Conservation (phyloP, 2,797 vertebrate genomes). For the Phrynocephalus forsythii region DNA sequence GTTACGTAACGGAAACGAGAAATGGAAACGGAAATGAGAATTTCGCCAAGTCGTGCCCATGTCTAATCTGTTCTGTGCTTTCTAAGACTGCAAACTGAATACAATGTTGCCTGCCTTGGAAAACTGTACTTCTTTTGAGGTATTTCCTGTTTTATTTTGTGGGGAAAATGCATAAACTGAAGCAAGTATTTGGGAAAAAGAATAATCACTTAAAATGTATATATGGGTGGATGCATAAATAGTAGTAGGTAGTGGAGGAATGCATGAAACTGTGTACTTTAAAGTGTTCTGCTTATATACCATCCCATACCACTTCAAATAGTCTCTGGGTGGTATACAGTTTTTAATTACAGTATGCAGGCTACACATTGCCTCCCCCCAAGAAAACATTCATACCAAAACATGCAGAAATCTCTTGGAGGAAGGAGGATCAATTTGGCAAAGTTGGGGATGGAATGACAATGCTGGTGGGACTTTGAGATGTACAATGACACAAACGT, state of each 20-base stretch:
- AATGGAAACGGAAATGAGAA: no score
- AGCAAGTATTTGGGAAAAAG: no score
- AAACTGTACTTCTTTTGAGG: background rate
- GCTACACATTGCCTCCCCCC: no score
- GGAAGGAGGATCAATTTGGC: background rate
- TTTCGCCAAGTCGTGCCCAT: no score
- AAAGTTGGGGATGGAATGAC: background rate
- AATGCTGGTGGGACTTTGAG: background rate
- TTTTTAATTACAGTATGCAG: no score
- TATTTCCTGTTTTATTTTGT: background rate
- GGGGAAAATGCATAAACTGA: no score
- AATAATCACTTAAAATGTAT: background rate
- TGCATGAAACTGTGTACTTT: background rate
- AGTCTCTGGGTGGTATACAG: no score
- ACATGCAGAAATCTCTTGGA: background rate
- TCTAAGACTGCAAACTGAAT: background rate
- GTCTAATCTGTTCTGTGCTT: background rate
- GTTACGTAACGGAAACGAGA: no score
- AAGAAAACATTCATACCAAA: background rate
- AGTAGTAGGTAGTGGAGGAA: background rate
- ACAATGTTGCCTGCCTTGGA: background rate
- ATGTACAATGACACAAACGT: background rate
- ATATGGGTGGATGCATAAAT: background rate
- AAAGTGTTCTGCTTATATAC: no score
- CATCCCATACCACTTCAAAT: no score